Evolutionary conservation across 2,888 invertebrate genomes (phyloP).

Genomic region (Malthinus flaveolus): DNA sequence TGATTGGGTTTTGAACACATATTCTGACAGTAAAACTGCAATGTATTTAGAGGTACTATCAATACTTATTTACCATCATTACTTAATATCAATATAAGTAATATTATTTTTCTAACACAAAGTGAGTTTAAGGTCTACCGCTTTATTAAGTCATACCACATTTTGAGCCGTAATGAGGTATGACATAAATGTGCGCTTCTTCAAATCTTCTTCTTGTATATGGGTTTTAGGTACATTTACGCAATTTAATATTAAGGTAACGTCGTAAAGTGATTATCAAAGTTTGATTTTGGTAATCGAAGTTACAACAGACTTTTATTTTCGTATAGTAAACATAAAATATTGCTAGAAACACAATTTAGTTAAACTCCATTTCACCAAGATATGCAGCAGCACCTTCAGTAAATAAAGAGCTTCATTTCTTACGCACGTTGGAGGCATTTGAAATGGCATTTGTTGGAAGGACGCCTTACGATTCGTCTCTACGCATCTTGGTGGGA

Average conservation of each 20-base stretch:
- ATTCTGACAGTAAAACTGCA: slow-evolving; percentile 55
- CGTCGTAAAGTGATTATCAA: slow-evolving; percentile 31
- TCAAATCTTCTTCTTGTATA: slow-evolving; percentile 12
- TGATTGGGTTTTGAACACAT: slow-evolving; percentile 58
- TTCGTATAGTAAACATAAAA: slow-evolving; percentile 31
- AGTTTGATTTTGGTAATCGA: slow-evolving; percentile 33
- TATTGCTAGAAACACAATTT: slow-evolving; percentile 46
- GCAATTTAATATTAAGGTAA: slow-evolving; percentile 1
- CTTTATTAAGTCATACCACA: slow-evolving; percentile 42
- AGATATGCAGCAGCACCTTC: no score
- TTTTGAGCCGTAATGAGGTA: slow-evolving; percentile 51
- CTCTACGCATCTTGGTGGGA: no score
- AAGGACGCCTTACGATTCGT: no score
- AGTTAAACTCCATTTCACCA: no score
- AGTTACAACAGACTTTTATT: slow-evolving; percentile 3
- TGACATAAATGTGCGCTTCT: slow-evolving; percentile 32
- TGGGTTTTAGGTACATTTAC: slow-evolving; percentile 2
- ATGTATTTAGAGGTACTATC: slow-evolving; percentile 51
- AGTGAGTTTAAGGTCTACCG: slow-evolving; percentile 35
- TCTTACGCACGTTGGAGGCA: no score
- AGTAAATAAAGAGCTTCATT: no score
- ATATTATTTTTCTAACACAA: slow-evolving; percentile 37
- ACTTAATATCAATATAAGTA: slow-evolving; percentile 41
- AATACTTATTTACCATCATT: slow-evolving; percentile 47
- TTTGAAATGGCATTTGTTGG: no score